Conservation (phyloP, 2,888 invertebrate genomes). For the Netelia virgata region DNA sequence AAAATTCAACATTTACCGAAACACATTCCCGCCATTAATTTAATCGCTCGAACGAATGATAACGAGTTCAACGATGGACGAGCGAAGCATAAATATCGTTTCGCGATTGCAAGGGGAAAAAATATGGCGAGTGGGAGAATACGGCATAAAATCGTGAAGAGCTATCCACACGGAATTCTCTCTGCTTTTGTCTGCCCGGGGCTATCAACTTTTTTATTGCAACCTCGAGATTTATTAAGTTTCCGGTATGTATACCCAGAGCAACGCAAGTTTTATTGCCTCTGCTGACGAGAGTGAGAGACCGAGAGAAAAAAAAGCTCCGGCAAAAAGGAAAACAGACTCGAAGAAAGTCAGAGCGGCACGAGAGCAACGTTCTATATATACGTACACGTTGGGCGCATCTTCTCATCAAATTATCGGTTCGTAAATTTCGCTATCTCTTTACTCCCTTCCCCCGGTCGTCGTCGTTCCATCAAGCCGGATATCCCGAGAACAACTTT, state of each 20-base stretch:
- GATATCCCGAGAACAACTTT: constrained; percentile 69
- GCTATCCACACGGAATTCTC: neutral
- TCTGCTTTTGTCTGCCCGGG: neutral
- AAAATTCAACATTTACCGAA: constrained; percentile 35
- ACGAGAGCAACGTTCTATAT: constrained; percentile 33
- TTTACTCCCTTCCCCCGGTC: constrained; percentile 5
- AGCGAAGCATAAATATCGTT: constrained; percentile 41
- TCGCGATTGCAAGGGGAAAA: constrained; percentile 28
- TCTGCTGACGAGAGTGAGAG: constrained; percentile 50
- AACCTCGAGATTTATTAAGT: constrained; percentile 69
- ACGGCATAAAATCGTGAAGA: constrained; percentile 35
- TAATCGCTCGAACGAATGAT: constrained; percentile 34
- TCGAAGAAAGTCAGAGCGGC: constrained; percentile 24
- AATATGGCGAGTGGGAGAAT: constrained; percentile 33
- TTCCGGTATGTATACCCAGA: constrained; percentile 62
- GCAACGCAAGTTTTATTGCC: constrained; percentile 67
- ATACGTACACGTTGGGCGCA: constrained; percentile 21
- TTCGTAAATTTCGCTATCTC: constrained; percentile 54
- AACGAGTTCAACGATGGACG: constrained; percentile 38
- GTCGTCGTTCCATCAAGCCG: constrained; percentile 45
- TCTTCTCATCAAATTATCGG: constrained; percentile 71
- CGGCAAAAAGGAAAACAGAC: constrained; percentile 15
- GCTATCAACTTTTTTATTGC: constrained; percentile 71
- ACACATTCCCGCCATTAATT: constrained; percentile 47
- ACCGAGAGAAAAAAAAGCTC: constrained; percentile 13